A percentile compares a stretch with the other conserved stretches of the same genome.
Conservation (phyloP, 2,113 vertebrate species). For the Spheniscus mendiculus region DNA sequence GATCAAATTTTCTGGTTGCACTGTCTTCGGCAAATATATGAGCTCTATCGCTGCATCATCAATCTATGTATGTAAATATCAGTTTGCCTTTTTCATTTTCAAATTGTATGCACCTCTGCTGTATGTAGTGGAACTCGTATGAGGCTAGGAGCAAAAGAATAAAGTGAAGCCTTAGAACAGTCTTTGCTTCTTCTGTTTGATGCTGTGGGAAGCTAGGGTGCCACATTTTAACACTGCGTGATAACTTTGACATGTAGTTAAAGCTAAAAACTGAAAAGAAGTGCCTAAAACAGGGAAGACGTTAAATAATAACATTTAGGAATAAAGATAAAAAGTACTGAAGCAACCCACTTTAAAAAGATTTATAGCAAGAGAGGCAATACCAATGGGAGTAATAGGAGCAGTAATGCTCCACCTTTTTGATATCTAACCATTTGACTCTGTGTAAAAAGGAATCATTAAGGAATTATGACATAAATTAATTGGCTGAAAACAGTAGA, state of each 20-base stretch:
- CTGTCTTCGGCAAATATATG: not conserved
- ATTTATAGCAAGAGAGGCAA: not conserved
- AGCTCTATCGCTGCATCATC: not conserved
- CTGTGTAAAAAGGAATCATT: not conserved
- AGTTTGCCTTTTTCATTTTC: not conserved
- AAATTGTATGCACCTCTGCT: not conserved
- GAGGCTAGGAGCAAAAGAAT: not conserved
- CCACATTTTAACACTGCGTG: not conserved
- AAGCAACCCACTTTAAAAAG: not conserved
- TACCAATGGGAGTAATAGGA: not conserved
- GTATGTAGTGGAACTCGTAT: rapidly evolving
- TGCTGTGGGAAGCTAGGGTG: not conserved
- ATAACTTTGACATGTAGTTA: not conserved
- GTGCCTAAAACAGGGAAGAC: not conserved
- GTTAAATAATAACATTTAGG: conserved; percentile 4
- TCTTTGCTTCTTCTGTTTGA: not conserved
- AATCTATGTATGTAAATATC: not conserved
- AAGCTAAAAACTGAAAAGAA: not conserved
- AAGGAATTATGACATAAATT: not conserved
- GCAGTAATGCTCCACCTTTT: not conserved
- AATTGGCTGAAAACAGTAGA: not conserved
- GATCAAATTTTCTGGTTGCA: not conserved
- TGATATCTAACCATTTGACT: not conserved
- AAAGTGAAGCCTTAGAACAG: not conserved
- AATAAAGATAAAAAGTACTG: not conserved